Evolutionary conservation across 1,140 invertebrate species (phyloP).

Genomic region (Drosophila pachea): DNA sequence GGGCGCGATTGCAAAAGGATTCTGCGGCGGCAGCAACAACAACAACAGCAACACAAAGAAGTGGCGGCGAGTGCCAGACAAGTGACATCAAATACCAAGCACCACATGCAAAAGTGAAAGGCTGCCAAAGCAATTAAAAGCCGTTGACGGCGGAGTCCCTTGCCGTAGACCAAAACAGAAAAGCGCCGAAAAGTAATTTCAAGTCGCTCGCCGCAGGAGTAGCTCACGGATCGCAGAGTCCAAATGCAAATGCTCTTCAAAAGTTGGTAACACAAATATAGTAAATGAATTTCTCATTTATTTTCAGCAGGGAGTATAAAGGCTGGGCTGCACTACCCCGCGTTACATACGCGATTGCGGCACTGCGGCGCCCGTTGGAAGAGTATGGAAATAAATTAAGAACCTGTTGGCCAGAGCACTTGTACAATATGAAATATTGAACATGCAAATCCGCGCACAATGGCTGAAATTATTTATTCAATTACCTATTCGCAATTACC

Average conservation of each 20-base stretch:
- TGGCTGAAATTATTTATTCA: slow-evolving; percentile 22
- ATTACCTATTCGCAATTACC: slow-evolving; percentile 7
- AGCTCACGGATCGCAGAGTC: neutral
- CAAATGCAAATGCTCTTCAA: slow-evolving; percentile 2
- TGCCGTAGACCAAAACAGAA: slow-evolving; percentile 19
- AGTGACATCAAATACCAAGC: slow-evolving; percentile 26
- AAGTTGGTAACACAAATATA: no score
- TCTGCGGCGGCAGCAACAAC: slow-evolving; percentile 16
- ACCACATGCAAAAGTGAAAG: slow-evolving; percentile 37
- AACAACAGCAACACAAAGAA: slow-evolving; percentile 12
- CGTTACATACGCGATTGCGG: neutral
- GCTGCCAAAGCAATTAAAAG: slow-evolving; percentile 46
- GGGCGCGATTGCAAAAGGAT: slow-evolving; percentile 60
- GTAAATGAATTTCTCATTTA: no score
- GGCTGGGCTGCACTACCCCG: neutral
- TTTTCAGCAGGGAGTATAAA: neutral
- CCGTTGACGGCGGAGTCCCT: slow-evolving; percentile 32
- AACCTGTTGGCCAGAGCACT: slow-evolving; percentile 7
- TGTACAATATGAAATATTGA: slow-evolving; percentile 20
- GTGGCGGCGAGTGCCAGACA: neutral
- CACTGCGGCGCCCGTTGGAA: neutral
- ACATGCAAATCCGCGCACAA: slow-evolving; percentile 24
- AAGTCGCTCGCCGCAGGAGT: slow-evolving; percentile 13
- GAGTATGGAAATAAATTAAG: slow-evolving; percentile 10
- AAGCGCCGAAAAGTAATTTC: slow-evolving; percentile 38